A percentile compares a stretch with the other conserved stretches of the same genome.
phyloP scores from a whole-genome alignment of 2,113 vertebrate genomes.

The Microcebus griseorufus region DNA sequence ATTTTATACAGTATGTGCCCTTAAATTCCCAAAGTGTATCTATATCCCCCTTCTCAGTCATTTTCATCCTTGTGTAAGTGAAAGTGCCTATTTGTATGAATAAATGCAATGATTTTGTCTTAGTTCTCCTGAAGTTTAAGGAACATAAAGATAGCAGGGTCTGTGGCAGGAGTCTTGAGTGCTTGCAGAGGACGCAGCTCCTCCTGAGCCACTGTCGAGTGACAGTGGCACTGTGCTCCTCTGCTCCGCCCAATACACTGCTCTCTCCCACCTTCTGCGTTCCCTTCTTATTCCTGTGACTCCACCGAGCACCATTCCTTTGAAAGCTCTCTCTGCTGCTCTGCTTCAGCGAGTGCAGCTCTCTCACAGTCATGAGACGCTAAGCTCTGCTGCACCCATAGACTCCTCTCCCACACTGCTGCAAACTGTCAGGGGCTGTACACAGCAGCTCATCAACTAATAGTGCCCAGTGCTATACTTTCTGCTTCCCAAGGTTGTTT shows the following conservation, averaged over 20 bases:
- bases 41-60: not conserved
- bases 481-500: not conserved
- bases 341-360: not conserved
- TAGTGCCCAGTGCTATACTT: too few relatives aligned
- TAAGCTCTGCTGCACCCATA: rapidly evolving
- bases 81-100: not conserved
- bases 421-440: not conserved
- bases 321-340: not conserved
- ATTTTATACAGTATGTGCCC: not conserved
- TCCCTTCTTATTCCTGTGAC: too few relatives aligned
- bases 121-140: too few relatives aligned
- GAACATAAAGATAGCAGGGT: not conserved
- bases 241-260: not conserved
- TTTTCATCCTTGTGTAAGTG: not conserved
- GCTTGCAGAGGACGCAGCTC: rapidly evolving
- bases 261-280: too few relatives aligned
- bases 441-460: not conserved
- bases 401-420: not conserved
- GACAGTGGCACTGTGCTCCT: rapidly evolving
- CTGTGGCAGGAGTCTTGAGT: not conserved
- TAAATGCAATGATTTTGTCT: not conserved
- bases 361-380: too few relatives aligned
- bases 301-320: not conserved
- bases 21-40: too few relatives aligned
- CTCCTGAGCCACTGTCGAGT: rapidly evolving